phyloP scores from a whole-genome alignment of 2,113 vertebrate genomes.

The Vanacampus margaritifer region DNA sequence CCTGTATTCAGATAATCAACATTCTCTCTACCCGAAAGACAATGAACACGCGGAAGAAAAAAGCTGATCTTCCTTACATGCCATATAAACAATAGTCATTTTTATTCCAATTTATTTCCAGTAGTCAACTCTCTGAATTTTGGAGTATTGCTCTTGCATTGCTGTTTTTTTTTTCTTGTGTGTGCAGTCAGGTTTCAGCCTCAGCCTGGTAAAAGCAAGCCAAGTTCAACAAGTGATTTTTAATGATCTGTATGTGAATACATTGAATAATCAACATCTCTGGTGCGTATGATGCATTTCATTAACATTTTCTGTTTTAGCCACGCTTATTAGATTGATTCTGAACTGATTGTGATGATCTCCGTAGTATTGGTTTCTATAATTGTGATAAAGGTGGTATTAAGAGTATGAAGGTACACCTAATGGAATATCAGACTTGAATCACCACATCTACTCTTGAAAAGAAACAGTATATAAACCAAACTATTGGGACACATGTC shows the following conservation, averaged over 20 bases:
- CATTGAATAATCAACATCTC: background rate
- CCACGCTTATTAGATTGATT: background rate
- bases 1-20: no score
- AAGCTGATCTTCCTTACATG: no score
- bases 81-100: no score
- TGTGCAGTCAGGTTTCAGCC: background rate
- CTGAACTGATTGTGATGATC: no score
- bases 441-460: constrained; percentile 1
- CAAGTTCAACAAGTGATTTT: background rate
- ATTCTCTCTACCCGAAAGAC: no score
- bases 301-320: background rate
- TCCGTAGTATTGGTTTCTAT: background rate
- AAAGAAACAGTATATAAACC: background rate
- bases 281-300: background rate
- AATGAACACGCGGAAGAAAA: no score
- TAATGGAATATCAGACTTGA: background rate
- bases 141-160: no score
- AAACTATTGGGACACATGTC: background rate
- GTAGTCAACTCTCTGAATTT: background rate
- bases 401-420: no score
- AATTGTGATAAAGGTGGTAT: background rate
- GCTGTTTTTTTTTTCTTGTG: background rate
- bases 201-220: background rate
- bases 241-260: background rate
- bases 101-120: background rate